A percentile compares a stretch with the other conserved stretches of the same genome.
phyloP scores from a whole-genome alignment of 2,888 invertebrate genomes.

The Hirtodrosophila cameraria region DNA sequence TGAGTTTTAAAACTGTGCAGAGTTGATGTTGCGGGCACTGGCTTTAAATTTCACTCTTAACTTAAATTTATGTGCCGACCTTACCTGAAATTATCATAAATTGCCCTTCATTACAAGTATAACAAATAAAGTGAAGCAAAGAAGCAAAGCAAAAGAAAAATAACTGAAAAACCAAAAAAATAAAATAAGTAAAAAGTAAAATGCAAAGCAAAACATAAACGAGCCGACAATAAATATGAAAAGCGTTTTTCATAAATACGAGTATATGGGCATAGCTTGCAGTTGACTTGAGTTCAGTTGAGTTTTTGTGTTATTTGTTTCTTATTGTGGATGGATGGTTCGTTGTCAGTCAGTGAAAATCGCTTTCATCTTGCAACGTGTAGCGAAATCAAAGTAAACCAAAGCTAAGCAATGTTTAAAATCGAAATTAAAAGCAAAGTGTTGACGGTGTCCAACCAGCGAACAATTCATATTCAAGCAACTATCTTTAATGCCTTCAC shows the following conservation, averaged over 20 bases:
- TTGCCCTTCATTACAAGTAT: slow-evolving; percentile 69
- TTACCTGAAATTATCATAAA: slow-evolving; percentile 72
- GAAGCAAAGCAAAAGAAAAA: slow-evolving; percentile 12
- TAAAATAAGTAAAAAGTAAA: slow-evolving; percentile 12
- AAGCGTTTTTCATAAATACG: slow-evolving; percentile 63
- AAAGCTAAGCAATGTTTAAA: slow-evolving; percentile 30
- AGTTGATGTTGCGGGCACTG: slow-evolving; percentile 27
- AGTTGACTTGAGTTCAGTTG: slow-evolving; percentile 29
- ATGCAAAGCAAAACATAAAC: slow-evolving; percentile 45
- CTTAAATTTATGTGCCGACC: slow-evolving; percentile 70
- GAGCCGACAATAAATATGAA: slow-evolving; percentile 71
- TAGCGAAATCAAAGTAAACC: slow-evolving; percentile 26
- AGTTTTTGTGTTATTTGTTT: slow-evolving; percentile 2
- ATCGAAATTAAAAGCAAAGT: slow-evolving; percentile 7
- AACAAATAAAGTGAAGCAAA: slow-evolving; percentile 48
- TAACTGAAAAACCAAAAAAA: too few species aligned
- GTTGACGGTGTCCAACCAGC: slow-evolving; percentile 13
- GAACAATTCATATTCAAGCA: slow-evolving; percentile 20
- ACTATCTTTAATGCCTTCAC: slow-evolving; percentile 55
- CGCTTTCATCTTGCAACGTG: slow-evolving; percentile 54
- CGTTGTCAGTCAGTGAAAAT: slow-evolving; percentile 47
- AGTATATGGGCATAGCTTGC: slow-evolving; percentile 12
- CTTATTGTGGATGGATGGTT: slow-evolving; percentile 16
- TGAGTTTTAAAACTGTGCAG: slow-evolving; percentile 47
- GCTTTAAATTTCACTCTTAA: slow-evolving; percentile 73